Evolutionary conservation across 2,888 invertebrate genomes (phyloP).

Genomic region (Selenia dentaria): DNA sequence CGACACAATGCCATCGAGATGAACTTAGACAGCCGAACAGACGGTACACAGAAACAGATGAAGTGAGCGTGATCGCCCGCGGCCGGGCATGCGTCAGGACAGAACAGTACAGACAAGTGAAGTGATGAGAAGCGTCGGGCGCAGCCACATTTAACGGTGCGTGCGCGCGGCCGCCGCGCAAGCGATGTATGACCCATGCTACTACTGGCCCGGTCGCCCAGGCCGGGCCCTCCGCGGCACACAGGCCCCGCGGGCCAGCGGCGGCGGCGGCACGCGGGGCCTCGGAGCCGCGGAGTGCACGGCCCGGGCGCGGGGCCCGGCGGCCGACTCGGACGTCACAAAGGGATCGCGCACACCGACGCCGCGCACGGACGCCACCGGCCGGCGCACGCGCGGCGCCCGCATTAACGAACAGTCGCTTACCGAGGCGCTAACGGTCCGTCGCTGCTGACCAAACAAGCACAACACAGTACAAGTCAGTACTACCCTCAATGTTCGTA

Average conservation of each 20-base stretch:
- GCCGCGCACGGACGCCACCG: constrained; percentile 69
- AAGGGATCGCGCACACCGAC: constrained; percentile 73
- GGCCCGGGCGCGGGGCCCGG: constrained; percentile 36
- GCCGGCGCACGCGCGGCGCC: constrained; percentile 64
- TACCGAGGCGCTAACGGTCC: constrained; percentile 83
- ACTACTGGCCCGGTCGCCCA: constrained; percentile 62
- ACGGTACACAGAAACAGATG: constrained; percentile 82
- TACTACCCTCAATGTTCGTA: constrained; percentile 75
- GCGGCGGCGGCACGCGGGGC: constrained; percentile 36
- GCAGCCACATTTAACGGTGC: constrained; percentile 84
- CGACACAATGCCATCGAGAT: constrained; percentile 78
- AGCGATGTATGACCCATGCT: constrained; percentile 84
- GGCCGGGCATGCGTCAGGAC: constrained; percentile 83
- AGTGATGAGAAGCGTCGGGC: constrained; percentile 84
- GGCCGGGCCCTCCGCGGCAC: constrained; percentile 29
- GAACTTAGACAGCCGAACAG: constrained; percentile 79
- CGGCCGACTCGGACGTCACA: constrained; percentile 79
- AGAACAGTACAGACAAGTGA: constrained; percentile 83
- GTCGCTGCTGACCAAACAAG: constrained; percentile 84
- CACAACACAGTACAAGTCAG: constrained; percentile 81
- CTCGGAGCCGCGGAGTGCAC: constrained; percentile 12
- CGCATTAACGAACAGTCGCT: constrained; percentile 67
- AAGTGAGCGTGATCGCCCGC: constrained; percentile 83
- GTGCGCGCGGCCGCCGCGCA: constrained; percentile 82
- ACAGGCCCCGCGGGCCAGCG: constrained; percentile 20